These are phyloP conservation scores for Zelostemma sp. DNA, from an alignment of 1,140 invertebrate species.

Conservation along the genomic window DNA sequence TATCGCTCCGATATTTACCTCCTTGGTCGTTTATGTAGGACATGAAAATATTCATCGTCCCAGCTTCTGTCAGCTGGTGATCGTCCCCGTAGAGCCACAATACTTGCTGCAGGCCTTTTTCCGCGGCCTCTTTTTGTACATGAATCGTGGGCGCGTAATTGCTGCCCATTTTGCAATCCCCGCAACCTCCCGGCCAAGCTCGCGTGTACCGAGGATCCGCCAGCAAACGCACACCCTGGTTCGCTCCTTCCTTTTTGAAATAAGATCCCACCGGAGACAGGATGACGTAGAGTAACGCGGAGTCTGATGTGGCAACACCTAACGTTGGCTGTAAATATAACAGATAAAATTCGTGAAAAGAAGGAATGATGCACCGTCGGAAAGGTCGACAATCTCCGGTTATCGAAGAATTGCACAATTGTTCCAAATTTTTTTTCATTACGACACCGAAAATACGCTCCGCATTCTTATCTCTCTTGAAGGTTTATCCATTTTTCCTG, in stretches of 20 bases:
- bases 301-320: constrained; percentile 87
- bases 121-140: constrained; percentile 83
- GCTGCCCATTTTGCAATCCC: constrained; percentile 94
- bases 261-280: constrained; percentile 94
- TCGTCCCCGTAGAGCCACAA: constrained; percentile 97
- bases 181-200: constrained; percentile 97
- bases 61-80: constrained; percentile 96
- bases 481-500: too few relatives aligned
- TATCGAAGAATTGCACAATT: too few relatives aligned
- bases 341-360: background rate
- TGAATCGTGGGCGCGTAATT: constrained; percentile 91
- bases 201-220: constrained; percentile 87
- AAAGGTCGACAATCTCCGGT: too few relatives aligned
- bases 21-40: constrained; percentile 89
- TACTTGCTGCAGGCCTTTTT: constrained; percentile 92
- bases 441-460: constrained; percentile 2
- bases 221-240: constrained; percentile 73
- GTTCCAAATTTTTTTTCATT: background rate
- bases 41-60: constrained; percentile 99
- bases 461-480: background rate
- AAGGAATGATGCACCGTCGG: too few relatives aligned
- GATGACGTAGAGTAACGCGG: constrained; percentile 91
- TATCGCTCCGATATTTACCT: too few relatives aligned
- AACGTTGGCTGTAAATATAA: constrained; percentile 80
- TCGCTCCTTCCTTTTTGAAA: constrained; percentile 77